Conservation (phyloP, 2,113 vertebrate genomes). For the Brachyhypopomus occidentalis region DNA sequence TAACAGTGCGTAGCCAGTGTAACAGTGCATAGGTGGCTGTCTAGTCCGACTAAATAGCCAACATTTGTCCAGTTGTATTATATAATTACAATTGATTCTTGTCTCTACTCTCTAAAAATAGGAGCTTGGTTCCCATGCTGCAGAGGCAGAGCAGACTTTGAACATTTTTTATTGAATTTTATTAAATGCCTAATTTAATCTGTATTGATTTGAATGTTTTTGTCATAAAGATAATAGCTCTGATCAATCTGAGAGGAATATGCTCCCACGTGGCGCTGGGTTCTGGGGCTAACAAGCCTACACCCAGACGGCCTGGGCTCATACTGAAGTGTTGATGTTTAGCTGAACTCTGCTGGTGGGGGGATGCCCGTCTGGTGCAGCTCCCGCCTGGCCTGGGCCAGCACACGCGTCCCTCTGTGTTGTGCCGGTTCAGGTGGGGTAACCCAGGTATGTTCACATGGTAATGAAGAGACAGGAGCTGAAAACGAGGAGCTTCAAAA, state of each 20-base stretch:
- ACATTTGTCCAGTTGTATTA: neutral
- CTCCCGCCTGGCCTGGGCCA: neutral
- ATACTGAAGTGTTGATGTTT: neutral
- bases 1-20: neutral
- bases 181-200: slow-evolving; percentile 38
- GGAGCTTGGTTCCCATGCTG: neutral
- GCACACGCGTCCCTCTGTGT: neutral
- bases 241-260: slow-evolving; percentile 6
- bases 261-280: neutral
- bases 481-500: neutral
- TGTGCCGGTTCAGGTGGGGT: slow-evolving; percentile 1
- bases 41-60: slow-evolving; percentile 22
- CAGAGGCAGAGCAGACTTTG: neutral
- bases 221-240: slow-evolving; percentile 13
- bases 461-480: slow-evolving; percentile 2
- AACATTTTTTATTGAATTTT: slow-evolving; percentile 6
- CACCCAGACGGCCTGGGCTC: neutral
- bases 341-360: neutral
- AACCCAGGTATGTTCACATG: neutral
- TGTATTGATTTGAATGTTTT: slow-evolving; percentile 33
- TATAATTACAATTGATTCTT: slow-evolving; percentile 8
- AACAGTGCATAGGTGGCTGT: slow-evolving; percentile 27
- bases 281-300: slow-evolving; percentile 7
- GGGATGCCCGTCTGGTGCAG: neutral
- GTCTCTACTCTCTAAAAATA: neutral